Evolutionary conservation across 2,888 invertebrate genomes (phyloP), one percentile per base, ranked within the genome.

Genomic region (Drosophila melanosoma): DNA sequence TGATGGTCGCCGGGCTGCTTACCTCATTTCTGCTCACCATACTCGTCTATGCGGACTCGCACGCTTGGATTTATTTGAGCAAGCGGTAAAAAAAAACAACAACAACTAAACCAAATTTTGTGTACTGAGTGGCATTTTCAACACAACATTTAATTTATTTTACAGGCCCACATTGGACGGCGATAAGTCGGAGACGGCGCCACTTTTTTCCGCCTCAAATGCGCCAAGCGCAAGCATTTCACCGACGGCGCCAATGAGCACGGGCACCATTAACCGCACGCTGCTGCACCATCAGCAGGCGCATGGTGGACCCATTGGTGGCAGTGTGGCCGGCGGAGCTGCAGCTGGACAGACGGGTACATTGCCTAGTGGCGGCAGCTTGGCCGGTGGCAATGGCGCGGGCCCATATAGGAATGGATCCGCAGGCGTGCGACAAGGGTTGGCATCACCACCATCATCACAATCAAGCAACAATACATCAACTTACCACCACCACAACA

Each of bases 31-130:
- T 98, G 83, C 96, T 99, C 93, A 98, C 98, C 1, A 95, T 98
- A 63, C 95, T 98, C 51, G 98, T 98, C 58, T 97, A 98, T 94
- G 96, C 98, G 67, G 98, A 98, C 92, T 98, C 98, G 10, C 98
- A 98, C 92, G 98, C 98, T 35, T 99, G 99, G 98, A 98, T 98
- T 91, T 98, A 98, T 92, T 97, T 98, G 81, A 96, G 97, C 91
- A 97, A 97, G 92, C 97, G 97, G 98, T 98, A 93, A 94, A 76
- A 65, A 7, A 5, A 38, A 8, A 15, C 12, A 10, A 8, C 1
- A 5, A 32, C 4, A n/a, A 29, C 1, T 29, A 29, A 36, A 23
- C 15, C 23, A 35, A 15, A 15, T 45, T 45, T 35, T 11, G 36
- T 48, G 15, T 5, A 2, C 3, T 1, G 8, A 40, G 15, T 20